phyloP scores from a whole-genome alignment of 2,888 invertebrate species.

The Mamestra brassicae region DNA sequence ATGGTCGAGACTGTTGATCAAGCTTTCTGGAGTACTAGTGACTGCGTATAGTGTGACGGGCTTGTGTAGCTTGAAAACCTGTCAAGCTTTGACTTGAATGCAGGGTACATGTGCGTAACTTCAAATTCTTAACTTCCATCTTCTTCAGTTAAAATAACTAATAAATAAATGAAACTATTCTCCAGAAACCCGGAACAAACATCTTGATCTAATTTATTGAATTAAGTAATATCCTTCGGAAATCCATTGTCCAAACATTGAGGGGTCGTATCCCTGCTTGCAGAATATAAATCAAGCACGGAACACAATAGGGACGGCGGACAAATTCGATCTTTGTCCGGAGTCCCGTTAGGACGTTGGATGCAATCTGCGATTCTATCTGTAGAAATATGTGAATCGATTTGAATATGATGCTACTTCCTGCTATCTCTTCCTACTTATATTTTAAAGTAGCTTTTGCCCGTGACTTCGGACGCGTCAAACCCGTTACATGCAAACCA shows the following conservation, averaged over 20 bases:
- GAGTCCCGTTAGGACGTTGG: conserved; percentile 4
- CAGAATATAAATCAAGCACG: conserved; percentile 47
- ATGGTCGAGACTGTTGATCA: too few species aligned
- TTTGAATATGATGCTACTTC: conserved; percentile 9
- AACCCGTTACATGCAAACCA: too few species aligned
- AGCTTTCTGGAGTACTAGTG: too few species aligned
- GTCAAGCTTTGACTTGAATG: too few species aligned
- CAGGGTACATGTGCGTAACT: too few species aligned
- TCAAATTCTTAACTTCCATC: too few species aligned
- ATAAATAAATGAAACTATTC: neutral
- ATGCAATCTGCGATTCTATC: conserved; percentile 9
- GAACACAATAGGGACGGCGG: conserved; percentile 9
- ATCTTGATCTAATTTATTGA: conserved; percentile 46
- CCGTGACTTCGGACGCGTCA: too few species aligned
- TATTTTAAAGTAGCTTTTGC: neutral
- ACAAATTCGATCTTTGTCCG: conserved; percentile 10
- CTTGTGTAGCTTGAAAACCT: too few species aligned
- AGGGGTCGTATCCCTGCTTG: conserved; percentile 18
- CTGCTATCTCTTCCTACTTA: neutral
- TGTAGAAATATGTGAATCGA: conserved; percentile 12
- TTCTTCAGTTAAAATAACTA: too few species aligned
- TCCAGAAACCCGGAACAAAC: conserved; percentile 17
- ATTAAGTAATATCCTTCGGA: conserved; percentile 45
- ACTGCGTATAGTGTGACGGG: too few species aligned
- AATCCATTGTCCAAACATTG: conserved; percentile 42